A percentile compares a stretch with the other conserved stretches of the same genome.
phyloP scores from a whole-genome alignment of 2,797 vertebrate species.

The Cossypha dichroa region DNA sequence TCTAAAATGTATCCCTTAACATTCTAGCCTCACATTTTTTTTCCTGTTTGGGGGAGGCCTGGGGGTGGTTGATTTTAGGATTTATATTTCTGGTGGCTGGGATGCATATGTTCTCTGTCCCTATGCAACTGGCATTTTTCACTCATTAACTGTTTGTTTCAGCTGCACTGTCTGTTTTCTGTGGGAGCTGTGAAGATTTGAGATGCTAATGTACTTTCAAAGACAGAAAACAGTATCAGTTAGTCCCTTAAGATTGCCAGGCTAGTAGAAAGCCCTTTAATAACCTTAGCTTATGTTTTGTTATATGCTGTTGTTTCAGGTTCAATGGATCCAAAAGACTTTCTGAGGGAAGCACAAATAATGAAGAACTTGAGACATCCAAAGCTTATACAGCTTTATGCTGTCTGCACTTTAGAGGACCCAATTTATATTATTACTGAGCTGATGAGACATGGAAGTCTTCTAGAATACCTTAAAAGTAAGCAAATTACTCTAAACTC shows the following conservation, averaged over 20 bases:
- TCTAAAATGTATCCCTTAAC: neutral
- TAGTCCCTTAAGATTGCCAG: conserved; percentile 55
- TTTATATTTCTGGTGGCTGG: conserved; percentile 14
- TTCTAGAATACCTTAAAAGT: conserved; percentile 92
- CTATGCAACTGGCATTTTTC: neutral
- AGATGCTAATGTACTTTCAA: conserved; percentile 41
- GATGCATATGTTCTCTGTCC: conserved; percentile 10
- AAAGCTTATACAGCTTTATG: conserved; percentile 96
- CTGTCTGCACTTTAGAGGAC: conserved; percentile 92
- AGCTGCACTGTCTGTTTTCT: conserved; percentile 45
- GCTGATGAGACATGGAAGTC: conserved; percentile 93
- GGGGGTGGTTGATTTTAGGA: neutral
- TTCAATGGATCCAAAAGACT: conserved; percentile 90
- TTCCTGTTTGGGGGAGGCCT: neutral
- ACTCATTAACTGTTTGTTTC: conserved; percentile 51
- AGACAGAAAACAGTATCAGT: conserved; percentile 43
- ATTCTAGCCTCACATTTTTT: neutral
- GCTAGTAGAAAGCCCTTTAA: conserved; percentile 40
- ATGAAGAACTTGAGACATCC: conserved; percentile 94
- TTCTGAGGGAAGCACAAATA: conserved; percentile 92
- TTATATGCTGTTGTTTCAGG: conserved; percentile 79
- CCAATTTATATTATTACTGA: conserved; percentile 98
- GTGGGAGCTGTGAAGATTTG: conserved; percentile 60
- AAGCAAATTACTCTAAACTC: conserved; percentile 72
- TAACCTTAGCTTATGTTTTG: conserved; percentile 65